Percentiles rank a stretch among this genome's conserved stretches.
Evolutionary conservation across 2,113 vertebrate genomes (phyloP).

Genomic region (Tragulus kanchil): DNA sequence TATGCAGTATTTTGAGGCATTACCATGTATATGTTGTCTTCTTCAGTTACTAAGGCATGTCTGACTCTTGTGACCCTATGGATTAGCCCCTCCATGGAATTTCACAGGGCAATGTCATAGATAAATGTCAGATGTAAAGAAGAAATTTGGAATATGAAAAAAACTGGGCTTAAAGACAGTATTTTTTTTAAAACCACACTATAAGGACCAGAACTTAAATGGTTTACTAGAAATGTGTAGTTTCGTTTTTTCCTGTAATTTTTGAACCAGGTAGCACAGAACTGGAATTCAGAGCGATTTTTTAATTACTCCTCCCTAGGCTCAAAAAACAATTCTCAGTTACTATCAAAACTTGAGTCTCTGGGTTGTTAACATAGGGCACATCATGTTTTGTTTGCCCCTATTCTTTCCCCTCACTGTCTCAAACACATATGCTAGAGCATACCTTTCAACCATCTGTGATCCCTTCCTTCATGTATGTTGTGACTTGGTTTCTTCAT

Average conservation of each 20-base stretch:
- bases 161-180: conserved; percentile 6
- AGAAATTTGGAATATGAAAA: too few species aligned
- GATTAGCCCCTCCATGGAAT: too few species aligned
- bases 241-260: neutral
- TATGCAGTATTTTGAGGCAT: neutral
- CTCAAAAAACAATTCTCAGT: conserved; percentile 10
- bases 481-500: neutral
- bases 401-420: neutral
- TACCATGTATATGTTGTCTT: neutral
- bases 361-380: neutral
- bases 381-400: neutral
- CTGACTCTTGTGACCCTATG: neutral
- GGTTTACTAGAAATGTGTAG: neutral
- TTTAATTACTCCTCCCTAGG: neutral
- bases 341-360: neutral
- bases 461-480: neutral
- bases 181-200: neutral
- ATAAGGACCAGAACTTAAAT: neutral
- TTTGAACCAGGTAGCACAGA: conserved; percentile 38
- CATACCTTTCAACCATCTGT: neutral
- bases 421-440: neutral
- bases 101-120: too few species aligned
- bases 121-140: too few species aligned
- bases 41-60: neutral
- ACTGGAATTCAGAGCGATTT: neutral